phyloP scores from a whole-genome alignment of 2,888 invertebrate species.

The Cylloceria caligata region DNA sequence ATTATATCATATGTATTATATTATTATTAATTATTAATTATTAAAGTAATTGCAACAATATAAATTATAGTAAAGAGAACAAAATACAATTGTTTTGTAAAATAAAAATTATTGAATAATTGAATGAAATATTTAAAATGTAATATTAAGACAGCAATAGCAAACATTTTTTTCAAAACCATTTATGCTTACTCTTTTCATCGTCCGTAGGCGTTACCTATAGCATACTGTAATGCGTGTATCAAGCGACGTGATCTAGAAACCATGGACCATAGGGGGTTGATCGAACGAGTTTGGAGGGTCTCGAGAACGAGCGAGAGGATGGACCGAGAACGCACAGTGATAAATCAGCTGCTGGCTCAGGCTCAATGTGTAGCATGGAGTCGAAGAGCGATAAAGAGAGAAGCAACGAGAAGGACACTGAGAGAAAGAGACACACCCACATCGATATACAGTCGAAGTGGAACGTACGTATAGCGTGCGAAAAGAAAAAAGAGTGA shows the following conservation, averaged over 20 bases:
- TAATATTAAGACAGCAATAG: not conserved
- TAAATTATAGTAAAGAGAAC: no score
- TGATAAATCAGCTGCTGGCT: conserved; percentile 73
- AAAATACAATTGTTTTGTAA: no score
- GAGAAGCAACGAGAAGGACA: conserved; percentile 61
- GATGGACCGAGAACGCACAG: conserved; percentile 55
- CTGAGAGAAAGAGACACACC: conserved; percentile 66
- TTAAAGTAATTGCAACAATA: no score
- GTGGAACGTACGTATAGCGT: conserved; percentile 39
- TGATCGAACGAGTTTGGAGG: conserved; percentile 72
- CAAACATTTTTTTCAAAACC: not conserved
- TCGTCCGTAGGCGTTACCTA: conserved; percentile 59
- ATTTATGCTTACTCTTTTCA: conserved; percentile 29
- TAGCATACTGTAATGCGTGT: conserved; percentile 56
- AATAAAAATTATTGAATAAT: no score
- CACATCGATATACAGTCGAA: conserved; percentile 39
- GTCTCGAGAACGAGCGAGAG: conserved; percentile 69
- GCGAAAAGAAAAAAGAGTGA: conserved; percentile 25
- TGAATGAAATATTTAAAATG: not conserved
- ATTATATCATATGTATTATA: no score
- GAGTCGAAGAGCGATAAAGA: conserved; percentile 48
- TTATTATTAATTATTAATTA: no score
- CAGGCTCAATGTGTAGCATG: conserved; percentile 39
- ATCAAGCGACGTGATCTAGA: conserved; percentile 74
- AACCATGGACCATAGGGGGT: conserved; percentile 75